Evolutionary conservation across 2,888 invertebrate genomes (phyloP).

Genomic region (Diadegma fenestrale): DNA sequence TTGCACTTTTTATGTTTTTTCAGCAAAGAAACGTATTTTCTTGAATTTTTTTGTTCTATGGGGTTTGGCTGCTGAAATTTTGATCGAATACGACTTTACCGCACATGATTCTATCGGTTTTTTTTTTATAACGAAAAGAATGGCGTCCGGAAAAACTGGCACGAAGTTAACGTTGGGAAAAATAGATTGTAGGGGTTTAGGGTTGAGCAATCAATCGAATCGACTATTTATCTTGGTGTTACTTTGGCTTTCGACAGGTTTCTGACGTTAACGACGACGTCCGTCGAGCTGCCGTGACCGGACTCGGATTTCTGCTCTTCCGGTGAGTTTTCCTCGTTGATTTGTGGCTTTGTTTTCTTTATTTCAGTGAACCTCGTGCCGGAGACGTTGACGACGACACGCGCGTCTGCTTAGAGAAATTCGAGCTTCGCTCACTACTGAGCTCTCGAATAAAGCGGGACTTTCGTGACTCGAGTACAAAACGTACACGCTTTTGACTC

Average conservation of each 20-base stretch:
- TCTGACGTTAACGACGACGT: conserved; percentile 99
- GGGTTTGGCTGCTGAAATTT: background rate
- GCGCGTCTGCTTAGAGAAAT: background rate
- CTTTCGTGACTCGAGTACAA: conserved; percentile 69
- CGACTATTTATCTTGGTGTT: background rate
- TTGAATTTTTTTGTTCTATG: background rate
- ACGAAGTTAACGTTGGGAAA: background rate
- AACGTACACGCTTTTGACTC: background rate
- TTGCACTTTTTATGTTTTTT: no score
- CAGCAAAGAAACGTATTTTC: no score
- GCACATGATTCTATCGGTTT: background rate
- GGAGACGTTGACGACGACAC: background rate
- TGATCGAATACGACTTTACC: background rate
- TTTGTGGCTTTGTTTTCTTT: conserved; percentile 8
- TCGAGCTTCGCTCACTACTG: background rate
- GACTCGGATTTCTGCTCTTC: conserved; percentile 98
- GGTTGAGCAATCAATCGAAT: background rate
- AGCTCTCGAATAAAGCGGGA: conserved; percentile 66
- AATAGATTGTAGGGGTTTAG: background rate
- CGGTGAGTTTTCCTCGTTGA: conserved; percentile 86
- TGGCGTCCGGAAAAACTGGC: no score
- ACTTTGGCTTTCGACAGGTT: conserved; percentile 84
- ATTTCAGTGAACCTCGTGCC: background rate
- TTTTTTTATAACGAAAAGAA: no score
- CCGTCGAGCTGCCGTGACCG: conserved; percentile 98